Evolutionary conservation across 2,113 vertebrate species (phyloP).

Genomic region (Synodontis membranacea): DNA sequence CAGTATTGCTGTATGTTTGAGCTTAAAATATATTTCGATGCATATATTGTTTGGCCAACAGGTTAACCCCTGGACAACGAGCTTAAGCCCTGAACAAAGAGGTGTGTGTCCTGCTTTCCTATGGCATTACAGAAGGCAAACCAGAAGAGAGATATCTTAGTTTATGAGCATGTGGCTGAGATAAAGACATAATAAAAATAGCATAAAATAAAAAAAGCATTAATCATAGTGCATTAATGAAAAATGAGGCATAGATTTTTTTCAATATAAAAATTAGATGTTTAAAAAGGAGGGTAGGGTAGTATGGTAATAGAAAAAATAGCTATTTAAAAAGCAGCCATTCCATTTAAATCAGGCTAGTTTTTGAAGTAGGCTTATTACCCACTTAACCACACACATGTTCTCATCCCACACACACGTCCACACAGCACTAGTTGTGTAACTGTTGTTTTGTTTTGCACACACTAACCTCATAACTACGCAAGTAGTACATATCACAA

Average conservation of each 20-base stretch:
- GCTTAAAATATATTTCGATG: too few species aligned
- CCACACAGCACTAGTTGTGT: neutral
- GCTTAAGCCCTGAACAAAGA: too few species aligned
- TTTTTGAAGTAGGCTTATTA: slow-evolving; percentile 5
- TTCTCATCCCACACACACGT: neutral
- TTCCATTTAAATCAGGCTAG: neutral
- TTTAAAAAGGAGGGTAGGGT: too few species aligned
- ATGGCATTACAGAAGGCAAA: neutral
- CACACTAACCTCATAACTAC: slow-evolving; percentile 17
- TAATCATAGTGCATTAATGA: neutral
- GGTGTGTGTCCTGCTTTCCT: too few species aligned
- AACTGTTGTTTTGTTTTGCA: neutral
- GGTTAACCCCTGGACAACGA: too few species aligned
- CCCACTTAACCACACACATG: neutral
- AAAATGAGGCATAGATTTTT: neutral
- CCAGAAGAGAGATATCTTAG: neutral
- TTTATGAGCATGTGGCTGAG: neutral
- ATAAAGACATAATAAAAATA: neutral
- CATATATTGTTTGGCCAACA: too few species aligned
- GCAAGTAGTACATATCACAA: neutral
- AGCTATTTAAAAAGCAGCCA: neutral
- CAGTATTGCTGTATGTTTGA: too few species aligned
- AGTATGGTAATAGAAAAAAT: neutral
- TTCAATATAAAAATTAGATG: too few species aligned
- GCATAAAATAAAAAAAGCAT: neutral